phyloP scores from a whole-genome alignment of 2,888 invertebrate genomes.

The Nemotelus nigrinus region DNA sequence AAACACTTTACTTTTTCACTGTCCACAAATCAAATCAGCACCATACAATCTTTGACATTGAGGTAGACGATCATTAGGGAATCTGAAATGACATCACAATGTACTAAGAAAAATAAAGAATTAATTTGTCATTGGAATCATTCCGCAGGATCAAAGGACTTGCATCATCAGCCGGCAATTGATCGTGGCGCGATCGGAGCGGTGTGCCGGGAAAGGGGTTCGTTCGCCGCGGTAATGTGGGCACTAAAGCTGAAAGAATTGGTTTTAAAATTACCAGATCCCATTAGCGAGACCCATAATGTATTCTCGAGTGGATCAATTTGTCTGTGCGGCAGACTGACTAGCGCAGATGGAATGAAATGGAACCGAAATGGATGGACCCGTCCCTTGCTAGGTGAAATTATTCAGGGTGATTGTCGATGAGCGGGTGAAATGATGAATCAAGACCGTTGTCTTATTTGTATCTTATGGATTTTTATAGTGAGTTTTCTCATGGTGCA shows the following conservation, averaged over 20 bases:
- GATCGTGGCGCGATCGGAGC: constrained; percentile 27
- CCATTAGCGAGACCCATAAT: constrained; percentile 54
- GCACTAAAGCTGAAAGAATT: constrained; percentile 34
- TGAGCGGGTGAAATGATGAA: constrained; percentile 44
- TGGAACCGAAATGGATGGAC: constrained; percentile 6
- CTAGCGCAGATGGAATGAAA: constrained; percentile 26
- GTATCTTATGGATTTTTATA: background rate
- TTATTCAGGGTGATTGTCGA: constrained; percentile 50
- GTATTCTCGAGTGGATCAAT: constrained; percentile 61
- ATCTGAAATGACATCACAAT: constrained; percentile 46
- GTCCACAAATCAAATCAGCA: background rate
- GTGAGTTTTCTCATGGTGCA: background rate
- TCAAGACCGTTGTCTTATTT: constrained; percentile 26
- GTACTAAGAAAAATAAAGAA: constrained; percentile 47
- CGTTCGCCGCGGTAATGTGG: background rate
- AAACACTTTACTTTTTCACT: background rate
- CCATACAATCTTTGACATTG: background rate
- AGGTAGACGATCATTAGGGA: constrained; percentile 45
- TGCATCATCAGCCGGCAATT: constrained; percentile 51
- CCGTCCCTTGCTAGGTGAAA: constrained; percentile 48
- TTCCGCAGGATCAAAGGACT: constrained; percentile 58
- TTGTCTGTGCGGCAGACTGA: constrained; percentile 54
- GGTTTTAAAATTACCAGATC: constrained; percentile 50
- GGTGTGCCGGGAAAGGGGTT: constrained; percentile 16
- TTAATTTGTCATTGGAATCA: constrained; percentile 62